Evolutionary conservation across 92 coral and sea anemone genomes (phyloP).

Genomic region (Paragorgia papillata): DNA sequence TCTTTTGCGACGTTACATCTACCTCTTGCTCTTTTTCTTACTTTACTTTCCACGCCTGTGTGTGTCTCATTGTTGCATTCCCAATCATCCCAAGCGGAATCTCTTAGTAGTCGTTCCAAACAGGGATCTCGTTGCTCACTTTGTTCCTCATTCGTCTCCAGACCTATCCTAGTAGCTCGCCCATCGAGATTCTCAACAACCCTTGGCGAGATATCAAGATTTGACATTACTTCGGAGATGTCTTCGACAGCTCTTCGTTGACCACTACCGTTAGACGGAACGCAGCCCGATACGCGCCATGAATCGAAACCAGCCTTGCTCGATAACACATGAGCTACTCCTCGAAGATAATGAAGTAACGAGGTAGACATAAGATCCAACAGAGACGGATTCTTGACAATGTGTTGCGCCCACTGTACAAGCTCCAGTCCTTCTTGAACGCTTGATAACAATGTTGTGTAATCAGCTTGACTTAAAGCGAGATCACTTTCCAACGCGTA

Average conservation of each 20-base stretch:
- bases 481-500: constrained; percentile 25
- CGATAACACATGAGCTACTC: constrained; percentile 33
- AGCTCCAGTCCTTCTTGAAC: constrained; percentile 31
- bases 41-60: not conserved
- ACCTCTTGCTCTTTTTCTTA: not conserved
- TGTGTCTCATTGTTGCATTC: not conserved
- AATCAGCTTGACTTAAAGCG: constrained; percentile 30
- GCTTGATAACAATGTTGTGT: constrained; percentile 15
- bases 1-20: not conserved
- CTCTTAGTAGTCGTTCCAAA: not conserved
- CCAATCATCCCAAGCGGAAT: not conserved
- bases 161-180: not conserved
- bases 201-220: not conserved
- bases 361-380: constrained; percentile 26
- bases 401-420: constrained; percentile 16
- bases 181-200: not conserved
- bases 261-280: not conserved
- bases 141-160: not conserved
- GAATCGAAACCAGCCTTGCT: constrained; percentile 30
- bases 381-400: not conserved
- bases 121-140: not conserved
- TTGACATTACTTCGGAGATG: constrained; percentile 24
- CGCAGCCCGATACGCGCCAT: constrained; percentile 24
- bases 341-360: constrained; percentile 25
- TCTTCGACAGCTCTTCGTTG: not conserved